Conservation (phyloP, 2,888 invertebrate genomes). For the Aspidapion aeneum region DNA sequence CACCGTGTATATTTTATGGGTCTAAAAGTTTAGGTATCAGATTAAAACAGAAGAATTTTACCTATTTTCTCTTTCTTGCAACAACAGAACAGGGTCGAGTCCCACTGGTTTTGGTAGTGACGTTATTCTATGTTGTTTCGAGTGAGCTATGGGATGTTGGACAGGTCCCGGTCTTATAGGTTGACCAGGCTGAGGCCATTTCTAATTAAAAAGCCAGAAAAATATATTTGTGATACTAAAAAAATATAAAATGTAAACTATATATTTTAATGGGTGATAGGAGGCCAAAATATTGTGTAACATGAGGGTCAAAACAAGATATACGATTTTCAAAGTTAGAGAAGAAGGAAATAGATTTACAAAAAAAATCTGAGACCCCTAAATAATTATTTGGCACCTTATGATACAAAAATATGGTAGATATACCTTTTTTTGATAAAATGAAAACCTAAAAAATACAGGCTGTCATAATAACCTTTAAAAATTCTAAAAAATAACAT, state of each 20-base stretch:
- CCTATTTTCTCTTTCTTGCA: constrained; percentile 96
- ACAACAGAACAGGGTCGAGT: constrained; percentile 87
- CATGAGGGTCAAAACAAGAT: too few species aligned
- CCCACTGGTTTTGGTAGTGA: constrained; percentile 90
- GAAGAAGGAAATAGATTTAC: too few species aligned
- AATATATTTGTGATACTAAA: too few species aligned
- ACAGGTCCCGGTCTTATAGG: constrained; percentile 30
- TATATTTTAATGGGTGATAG: too few species aligned
- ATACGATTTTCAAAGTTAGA: too few species aligned
- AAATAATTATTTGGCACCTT: background rate
- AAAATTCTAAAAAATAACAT: background rate
- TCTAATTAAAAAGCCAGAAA: background rate
- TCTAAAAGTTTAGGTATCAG: too few species aligned
- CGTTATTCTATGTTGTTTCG: constrained; percentile 78
- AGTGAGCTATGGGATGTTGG: constrained; percentile 29
- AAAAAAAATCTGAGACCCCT: too few species aligned
- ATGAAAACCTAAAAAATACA: constrained; percentile 4
- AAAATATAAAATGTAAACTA: too few species aligned
- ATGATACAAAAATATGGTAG: background rate
- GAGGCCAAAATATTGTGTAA: too few species aligned
- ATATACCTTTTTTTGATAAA: constrained; percentile 17
- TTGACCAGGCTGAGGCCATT: constrained; percentile 28
- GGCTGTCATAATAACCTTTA: too few species aligned
- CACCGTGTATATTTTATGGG: too few species aligned
- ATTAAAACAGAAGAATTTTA: constrained; percentile 47